phyloP scores from a whole-genome alignment of 1,140 invertebrate genomes.

The Drosophila watanabei region DNA sequence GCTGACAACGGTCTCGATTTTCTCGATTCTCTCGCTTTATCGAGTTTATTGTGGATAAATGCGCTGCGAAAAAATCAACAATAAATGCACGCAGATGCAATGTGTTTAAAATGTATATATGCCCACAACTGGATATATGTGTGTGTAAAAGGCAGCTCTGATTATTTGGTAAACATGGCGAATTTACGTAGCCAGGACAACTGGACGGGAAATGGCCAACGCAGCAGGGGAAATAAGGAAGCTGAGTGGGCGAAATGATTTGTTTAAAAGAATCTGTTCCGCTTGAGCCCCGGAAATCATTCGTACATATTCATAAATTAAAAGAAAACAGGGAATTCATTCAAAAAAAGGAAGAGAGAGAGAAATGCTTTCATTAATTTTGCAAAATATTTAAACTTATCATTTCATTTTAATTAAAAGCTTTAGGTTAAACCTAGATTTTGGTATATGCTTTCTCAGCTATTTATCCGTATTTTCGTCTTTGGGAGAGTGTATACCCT shows the following conservation, averaged over 20 bases:
- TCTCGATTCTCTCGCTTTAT: conserved; percentile 59
- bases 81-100: conserved; percentile 46
- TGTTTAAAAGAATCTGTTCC: neutral
- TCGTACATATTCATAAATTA: conserved; percentile 14
- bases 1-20: conserved; percentile 64
- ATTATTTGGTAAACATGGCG: conserved; percentile 61
- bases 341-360: too few relatives aligned
- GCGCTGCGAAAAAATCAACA: conserved; percentile 46
- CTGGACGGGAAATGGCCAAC: conserved; percentile 38
- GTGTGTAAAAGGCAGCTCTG: conserved; percentile 24
- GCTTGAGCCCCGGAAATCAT: neutral
- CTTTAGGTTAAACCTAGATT: too few relatives aligned
- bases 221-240: conserved; percentile 1
- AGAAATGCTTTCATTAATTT: neutral
- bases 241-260: neutral
- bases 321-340: neutral
- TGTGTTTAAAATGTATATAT: conserved; percentile 27
- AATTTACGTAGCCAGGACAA: conserved; percentile 33
- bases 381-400: neutral
- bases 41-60: conserved; percentile 69
- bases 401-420: neutral
- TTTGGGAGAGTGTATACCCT: conserved; percentile 7
- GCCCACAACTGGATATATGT: conserved; percentile 17
- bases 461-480: neutral
- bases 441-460: neutral